Conservation (phyloP, 2,113 vertebrate genomes). For the Eubucco bourcierii region DNA sequence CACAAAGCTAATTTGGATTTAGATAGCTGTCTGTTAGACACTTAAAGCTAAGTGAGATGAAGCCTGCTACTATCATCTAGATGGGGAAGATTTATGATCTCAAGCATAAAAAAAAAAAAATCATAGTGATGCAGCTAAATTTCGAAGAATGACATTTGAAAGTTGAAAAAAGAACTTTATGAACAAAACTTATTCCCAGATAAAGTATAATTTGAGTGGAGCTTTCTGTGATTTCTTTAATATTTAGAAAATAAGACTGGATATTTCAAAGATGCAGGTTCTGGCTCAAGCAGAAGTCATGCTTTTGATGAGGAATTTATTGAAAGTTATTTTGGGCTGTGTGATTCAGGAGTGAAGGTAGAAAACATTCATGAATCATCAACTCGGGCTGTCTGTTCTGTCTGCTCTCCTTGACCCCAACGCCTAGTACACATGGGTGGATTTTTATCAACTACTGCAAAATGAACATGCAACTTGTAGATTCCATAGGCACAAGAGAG, state of each 20-base stretch:
- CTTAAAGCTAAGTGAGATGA: neutral
- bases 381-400: neutral
- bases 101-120: neutral
- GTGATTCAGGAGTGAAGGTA: neutral
- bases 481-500: neutral
- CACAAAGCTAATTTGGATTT: neutral
- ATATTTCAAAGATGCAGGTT: neutral
- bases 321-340: neutral
- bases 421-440: neutral
- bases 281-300: neutral
- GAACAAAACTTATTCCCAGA: neutral
- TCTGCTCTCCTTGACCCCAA: fast-evolving
- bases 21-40: neutral
- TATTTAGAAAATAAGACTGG: neutral
- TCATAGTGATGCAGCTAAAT: neutral
- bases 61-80: neutral
- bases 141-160: neutral
- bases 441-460: neutral
- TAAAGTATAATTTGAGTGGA: neutral
- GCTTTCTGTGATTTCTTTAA: neutral
- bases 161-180: neutral
- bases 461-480: neutral
- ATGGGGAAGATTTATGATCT: neutral
- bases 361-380: neutral
- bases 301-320: neutral